A percentile compares a stretch with the other conserved stretches of the same genome.
Conservation (phyloP, 2,113 vertebrate species). For the Otis tarda region DNA sequence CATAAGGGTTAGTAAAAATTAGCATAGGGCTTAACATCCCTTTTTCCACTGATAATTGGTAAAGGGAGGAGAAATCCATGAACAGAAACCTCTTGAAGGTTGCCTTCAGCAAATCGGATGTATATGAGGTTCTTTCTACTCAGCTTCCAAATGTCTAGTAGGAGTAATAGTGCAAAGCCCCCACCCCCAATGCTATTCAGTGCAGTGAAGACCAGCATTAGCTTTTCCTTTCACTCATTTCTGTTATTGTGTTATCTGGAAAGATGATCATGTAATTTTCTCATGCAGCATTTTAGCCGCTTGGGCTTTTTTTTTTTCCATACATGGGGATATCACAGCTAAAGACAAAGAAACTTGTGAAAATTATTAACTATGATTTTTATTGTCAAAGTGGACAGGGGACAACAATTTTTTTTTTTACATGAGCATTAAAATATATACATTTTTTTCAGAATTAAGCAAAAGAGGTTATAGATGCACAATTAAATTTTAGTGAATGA, state of each 20-base stretch:
- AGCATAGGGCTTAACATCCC: rapidly evolving
- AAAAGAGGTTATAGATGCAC: neutral
- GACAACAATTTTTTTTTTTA: neutral
- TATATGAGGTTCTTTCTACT: neutral
- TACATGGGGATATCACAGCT: neutral
- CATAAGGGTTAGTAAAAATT: neutral
- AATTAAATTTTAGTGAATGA: neutral
- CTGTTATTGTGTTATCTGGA: neutral
- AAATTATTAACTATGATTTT: neutral
- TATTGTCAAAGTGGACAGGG: neutral
- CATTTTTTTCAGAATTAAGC: neutral
- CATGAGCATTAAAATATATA: neutral
- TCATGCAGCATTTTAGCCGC: neutral
- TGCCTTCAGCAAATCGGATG: neutral
- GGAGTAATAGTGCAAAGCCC: neutral
- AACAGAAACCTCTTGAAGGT: neutral
- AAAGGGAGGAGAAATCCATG: neutral
- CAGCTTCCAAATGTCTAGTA: neutral
- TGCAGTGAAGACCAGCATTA: neutral
- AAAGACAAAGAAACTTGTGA: neutral
- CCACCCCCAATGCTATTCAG: neutral
- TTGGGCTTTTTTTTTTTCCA: neutral
- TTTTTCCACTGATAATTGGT: neutral
- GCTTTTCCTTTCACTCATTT: neutral
- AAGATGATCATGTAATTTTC: neutral